Conservation (phyloP, 2,888 invertebrate genomes). For the Rhyacophila evoluta region DNA sequence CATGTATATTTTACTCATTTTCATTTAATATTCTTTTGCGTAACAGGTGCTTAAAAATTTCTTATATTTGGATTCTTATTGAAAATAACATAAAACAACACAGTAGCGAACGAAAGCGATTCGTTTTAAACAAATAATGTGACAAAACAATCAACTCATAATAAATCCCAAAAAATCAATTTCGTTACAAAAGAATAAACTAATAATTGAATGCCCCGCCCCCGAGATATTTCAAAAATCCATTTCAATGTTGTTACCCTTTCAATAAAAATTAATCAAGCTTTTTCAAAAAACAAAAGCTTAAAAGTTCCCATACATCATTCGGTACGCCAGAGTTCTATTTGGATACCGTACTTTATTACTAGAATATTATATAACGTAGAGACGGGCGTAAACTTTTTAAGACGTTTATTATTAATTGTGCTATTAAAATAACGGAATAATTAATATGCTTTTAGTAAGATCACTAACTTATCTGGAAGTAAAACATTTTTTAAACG, state of each 20-base stretch:
- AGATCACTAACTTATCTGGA: too few species aligned
- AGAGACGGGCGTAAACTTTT: too few species aligned
- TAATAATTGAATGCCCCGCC: constrained; percentile 7
- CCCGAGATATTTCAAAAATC: not conserved
- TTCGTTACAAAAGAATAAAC: not conserved
- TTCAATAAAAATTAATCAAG: constrained; percentile 16
- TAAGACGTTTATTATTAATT: too few species aligned
- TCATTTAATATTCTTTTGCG: too few species aligned
- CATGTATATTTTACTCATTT: too few species aligned
- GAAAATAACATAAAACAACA: not conserved
- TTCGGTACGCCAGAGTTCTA: not conserved
- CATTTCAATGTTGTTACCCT: not conserved
- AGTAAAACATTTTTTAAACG: too few species aligned
- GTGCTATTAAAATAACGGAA: too few species aligned
- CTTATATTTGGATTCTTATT: too few species aligned
- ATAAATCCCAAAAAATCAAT: constrained; percentile 21
- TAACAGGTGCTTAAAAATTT: too few species aligned
- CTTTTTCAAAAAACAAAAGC: not conserved
- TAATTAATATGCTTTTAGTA: too few species aligned
- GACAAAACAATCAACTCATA: not conserved
- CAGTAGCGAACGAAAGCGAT: not conserved
- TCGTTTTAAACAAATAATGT: not conserved
- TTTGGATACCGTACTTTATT: not conserved
- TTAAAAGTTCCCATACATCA: not conserved
- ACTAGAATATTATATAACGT: too few species aligned